Conservation (phyloP, 2,888 invertebrate genomes). For the Agonopterix heracliana region DNA sequence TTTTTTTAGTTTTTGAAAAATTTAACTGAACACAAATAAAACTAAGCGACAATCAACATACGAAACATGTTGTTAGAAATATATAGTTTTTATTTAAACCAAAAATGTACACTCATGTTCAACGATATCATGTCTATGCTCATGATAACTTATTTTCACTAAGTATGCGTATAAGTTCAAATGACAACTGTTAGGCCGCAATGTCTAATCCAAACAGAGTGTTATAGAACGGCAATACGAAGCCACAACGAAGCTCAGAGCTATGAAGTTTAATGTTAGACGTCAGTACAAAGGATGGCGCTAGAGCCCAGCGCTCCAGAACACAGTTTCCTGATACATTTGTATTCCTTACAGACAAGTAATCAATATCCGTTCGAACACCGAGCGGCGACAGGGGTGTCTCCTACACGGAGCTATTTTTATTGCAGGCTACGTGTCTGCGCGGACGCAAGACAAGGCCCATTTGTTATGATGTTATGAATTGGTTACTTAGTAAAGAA, state of each 20-base stretch:
- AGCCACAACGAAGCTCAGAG: neutral
- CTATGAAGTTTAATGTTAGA: slow-evolving; percentile 64
- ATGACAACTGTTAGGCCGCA: no score
- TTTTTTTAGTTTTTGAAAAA: no score
- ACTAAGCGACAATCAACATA: no score
- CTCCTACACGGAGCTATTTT: slow-evolving; percentile 44
- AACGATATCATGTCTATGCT: no score
- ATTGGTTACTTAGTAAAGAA: no score
- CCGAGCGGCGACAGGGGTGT: slow-evolving; percentile 48
- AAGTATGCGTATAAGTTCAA: no score
- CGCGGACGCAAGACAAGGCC: slow-evolving; percentile 10
- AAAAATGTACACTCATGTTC: no score
- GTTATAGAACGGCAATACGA: neutral
- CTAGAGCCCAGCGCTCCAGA: slow-evolving; percentile 36
- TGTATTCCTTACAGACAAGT: slow-evolving; percentile 72
- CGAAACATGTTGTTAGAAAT: no score
- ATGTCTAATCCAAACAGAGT: neutral
- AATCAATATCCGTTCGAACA: slow-evolving; percentile 67
- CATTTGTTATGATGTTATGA: no score
- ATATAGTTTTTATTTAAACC: no score
- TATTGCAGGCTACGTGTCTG: slow-evolving; percentile 24
- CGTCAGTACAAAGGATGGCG: slow-evolving; percentile 60
- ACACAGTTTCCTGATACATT: slow-evolving; percentile 65
- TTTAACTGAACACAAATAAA: no score
- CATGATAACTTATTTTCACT: no score